These are phyloP conservation scores for Agonopterix alstromeriana DNA, from an alignment of 2,888 invertebrate genomes.

Conservation along the genomic window DNA sequence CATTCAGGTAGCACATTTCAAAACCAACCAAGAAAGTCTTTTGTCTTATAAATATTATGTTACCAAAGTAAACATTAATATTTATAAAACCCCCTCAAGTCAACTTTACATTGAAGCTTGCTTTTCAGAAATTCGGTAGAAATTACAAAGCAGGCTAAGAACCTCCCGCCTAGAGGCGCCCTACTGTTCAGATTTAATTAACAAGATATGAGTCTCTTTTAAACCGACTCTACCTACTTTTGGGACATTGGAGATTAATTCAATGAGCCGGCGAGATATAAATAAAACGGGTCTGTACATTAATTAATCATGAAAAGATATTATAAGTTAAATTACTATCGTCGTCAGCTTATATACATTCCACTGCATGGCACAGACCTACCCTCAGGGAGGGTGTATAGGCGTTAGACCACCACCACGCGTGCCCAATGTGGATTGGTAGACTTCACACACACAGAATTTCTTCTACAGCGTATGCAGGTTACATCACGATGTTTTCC, in stretches of 20 bases:
- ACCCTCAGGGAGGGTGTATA: too few relatives aligned
- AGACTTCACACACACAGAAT: too few relatives aligned
- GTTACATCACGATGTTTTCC: too few relatives aligned
- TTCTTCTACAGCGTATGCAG: too few relatives aligned
- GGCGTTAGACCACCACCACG: too few relatives aligned
- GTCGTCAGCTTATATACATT: too few relatives aligned
- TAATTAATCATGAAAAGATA: conserved; percentile 22
- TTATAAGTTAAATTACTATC: background rate
- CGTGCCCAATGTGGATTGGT: too few relatives aligned
- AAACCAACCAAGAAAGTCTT: conserved; percentile 10
- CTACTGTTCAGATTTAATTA: conserved; percentile 73
- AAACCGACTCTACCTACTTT: conserved; percentile 68
- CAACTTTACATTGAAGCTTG: conserved; percentile 67
- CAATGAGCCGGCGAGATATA: conserved; percentile 59
- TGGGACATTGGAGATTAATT: conserved; percentile 66
- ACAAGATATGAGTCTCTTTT: conserved; percentile 73
- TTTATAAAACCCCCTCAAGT: conserved; percentile 48
- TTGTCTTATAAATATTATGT: conserved; percentile 30
- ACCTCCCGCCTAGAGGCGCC: conserved; percentile 55
- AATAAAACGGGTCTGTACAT: conserved; percentile 41
- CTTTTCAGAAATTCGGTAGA: conserved; percentile 65
- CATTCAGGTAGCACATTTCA: too few relatives aligned
- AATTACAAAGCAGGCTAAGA: conserved; percentile 50
- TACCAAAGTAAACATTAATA: conserved; percentile 38
- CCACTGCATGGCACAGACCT: too few relatives aligned